phyloP scores from a whole-genome alignment of 2,113 vertebrate genomes.

The Urocynchramus pylzowi region DNA sequence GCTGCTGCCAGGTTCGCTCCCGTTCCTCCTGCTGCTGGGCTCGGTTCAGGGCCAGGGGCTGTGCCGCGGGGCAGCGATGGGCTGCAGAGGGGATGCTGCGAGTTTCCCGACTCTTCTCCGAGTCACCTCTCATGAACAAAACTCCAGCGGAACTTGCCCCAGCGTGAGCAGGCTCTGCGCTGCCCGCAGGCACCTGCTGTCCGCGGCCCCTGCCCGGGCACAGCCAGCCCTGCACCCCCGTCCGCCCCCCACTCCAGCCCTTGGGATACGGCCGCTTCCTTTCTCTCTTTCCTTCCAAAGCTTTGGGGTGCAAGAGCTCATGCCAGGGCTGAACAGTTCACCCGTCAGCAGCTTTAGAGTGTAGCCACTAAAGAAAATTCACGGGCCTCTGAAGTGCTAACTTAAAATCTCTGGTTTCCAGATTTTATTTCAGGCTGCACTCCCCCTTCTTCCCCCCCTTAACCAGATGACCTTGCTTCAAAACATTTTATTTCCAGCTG shows the following conservation, averaged over 20 bases:
- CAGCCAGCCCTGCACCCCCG: neutral
- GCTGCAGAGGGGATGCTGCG: neutral
- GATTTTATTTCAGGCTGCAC: constrained; percentile 61
- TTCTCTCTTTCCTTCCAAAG: neutral
- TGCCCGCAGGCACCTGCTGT: constrained; percentile 29
- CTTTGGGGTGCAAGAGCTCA: neutral
- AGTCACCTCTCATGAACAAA: neutral
- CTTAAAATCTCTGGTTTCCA: constrained; percentile 65
- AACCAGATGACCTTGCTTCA: constrained; percentile 66
- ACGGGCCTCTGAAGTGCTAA: constrained; percentile 60
- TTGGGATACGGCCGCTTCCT: neutral
- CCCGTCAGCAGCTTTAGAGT: neutral
- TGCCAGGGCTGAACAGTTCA: neutral
- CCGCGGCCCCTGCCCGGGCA: neutral
- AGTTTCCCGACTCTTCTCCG: neutral
- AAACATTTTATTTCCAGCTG: constrained; percentile 71
- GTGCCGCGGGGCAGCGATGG: neutral
- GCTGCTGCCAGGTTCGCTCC: neutral
- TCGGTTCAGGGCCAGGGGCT: neutral
- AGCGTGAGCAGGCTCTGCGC: neutral
- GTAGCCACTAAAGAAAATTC: constrained; percentile 42
- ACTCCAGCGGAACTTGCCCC: neutral
- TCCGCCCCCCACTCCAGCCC: neutral
- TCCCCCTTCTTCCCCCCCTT: constrained; percentile 43
- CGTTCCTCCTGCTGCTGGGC: neutral